phyloP scores from a whole-genome alignment of 2,113 vertebrate species.

The Notothenia rossii region DNA sequence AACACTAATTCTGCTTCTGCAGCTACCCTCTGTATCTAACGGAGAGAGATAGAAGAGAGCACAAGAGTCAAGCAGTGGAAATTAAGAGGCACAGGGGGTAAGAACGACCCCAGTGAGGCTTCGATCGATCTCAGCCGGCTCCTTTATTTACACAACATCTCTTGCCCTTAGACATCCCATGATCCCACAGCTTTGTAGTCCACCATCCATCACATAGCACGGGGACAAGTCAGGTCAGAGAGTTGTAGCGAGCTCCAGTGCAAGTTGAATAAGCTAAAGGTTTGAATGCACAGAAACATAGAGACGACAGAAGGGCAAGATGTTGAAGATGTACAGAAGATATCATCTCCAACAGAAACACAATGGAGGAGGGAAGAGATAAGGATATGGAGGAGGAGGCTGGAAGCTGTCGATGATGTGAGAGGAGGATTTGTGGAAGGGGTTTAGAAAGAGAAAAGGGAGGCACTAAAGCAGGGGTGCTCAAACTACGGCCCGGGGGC shows the following conservation, averaged over 20 bases:
- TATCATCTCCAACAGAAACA: constrained; percentile 46
- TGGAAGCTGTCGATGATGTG: constrained; percentile 26
- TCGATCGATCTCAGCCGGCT: constrained; percentile 29
- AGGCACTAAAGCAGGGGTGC: background rate
- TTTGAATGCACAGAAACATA: constrained; percentile 34
- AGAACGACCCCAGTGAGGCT: constrained; percentile 19
- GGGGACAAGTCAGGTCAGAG: constrained; percentile 5
- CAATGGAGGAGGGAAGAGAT: constrained; percentile 21
- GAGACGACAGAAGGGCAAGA: constrained; percentile 8
- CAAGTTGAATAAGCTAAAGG: constrained; percentile 4
- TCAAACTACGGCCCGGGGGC: no score
- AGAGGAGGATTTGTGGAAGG: constrained; percentile 2
- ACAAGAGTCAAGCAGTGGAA: constrained; percentile 38
- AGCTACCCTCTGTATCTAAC: constrained; percentile 28
- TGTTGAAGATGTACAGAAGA: constrained; percentile 28
- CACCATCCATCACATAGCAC: constrained; percentile 30
- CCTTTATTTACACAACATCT: constrained; percentile 45
- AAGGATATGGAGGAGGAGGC: constrained; percentile 14
- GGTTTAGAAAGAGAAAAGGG: constrained; percentile 30
- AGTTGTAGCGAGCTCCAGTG: background rate
- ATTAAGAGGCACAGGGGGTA: constrained; percentile 52
- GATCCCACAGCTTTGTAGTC: constrained; percentile 33
- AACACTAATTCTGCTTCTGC: constrained; percentile 24
- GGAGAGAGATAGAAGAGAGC: constrained; percentile 31
- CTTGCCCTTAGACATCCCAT: constrained; percentile 37